These are phyloP conservation scores for Mythimna loreyi DNA, from an alignment of 2,888 invertebrate genomes.

Conservation along the genomic window DNA sequence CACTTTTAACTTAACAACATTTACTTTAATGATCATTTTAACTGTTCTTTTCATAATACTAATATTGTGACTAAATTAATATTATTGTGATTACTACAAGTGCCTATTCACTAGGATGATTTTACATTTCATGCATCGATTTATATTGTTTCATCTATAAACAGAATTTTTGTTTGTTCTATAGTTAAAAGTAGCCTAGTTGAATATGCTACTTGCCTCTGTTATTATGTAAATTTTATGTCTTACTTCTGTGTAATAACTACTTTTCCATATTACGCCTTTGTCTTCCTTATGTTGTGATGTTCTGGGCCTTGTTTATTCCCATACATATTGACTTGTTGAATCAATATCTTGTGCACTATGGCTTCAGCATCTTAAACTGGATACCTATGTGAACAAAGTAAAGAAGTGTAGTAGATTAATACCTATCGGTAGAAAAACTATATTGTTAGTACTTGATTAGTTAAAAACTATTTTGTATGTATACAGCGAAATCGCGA, in stretches of 20 bases:
- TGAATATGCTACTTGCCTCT: conserved; percentile 2
- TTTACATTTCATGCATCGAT: background rate
- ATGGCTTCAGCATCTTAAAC: background rate
- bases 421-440: background rate
- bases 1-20: conserved; percentile 11
- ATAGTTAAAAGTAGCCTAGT: background rate
- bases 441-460: background rate
- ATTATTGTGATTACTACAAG: background rate
- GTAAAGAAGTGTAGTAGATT: background rate
- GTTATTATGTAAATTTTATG: conserved; percentile 12
- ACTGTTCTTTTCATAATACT: conserved; percentile 35
- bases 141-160: background rate
- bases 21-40: conserved; percentile 30
- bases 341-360: background rate
- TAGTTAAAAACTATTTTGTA: background rate
- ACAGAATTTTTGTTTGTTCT: too few relatives aligned
- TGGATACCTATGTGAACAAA: background rate
- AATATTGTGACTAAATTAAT: conserved; percentile 22
- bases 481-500: too few relatives aligned
- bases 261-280: conserved; percentile 10
- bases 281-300: conserved; percentile 6
- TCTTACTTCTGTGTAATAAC: conserved; percentile 11
- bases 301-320: conserved; percentile 40
- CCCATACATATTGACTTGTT: background rate
- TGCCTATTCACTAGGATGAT: conserved; percentile 2